Percentiles rank a stretch among this genome's conserved stretches.
Conservation (phyloP, 1,140 invertebrate genomes). For the Papilio polytes region DNA sequence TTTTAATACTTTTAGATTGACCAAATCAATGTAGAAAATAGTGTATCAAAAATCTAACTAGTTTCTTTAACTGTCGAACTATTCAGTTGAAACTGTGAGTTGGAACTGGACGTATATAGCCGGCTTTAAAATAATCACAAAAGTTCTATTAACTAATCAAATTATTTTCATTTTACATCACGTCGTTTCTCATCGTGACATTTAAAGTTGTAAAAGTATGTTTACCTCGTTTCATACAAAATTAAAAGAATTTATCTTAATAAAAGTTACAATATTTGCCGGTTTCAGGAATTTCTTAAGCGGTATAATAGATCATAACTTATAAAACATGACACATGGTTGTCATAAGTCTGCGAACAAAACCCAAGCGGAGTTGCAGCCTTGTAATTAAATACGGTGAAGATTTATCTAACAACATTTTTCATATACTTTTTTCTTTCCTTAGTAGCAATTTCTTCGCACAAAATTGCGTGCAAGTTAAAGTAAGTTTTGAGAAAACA, state of each 20-base stretch:
- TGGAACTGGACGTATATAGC: too few relatives aligned
- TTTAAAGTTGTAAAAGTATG: background rate
- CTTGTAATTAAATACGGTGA: conserved; percentile 24
- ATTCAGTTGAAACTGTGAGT: too few relatives aligned
- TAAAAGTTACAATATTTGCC: background rate
- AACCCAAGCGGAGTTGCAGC: conserved; percentile 8
- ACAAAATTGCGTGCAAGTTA: conserved; percentile 2
- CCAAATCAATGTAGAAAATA: too few relatives aligned
- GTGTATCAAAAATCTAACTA: too few relatives aligned
- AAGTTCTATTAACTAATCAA: background rate
- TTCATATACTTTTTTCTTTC: conserved; percentile 13
- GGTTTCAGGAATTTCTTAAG: conserved; percentile 6
- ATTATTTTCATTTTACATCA: background rate
- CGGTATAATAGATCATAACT: conserved; percentile 16
- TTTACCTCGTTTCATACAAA: background rate
- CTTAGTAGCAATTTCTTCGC: background rate
- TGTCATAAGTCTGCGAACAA: conserved; percentile 25
- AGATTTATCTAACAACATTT: conserved; percentile 25
- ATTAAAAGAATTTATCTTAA: conserved; percentile 1
- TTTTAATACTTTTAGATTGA: background rate
- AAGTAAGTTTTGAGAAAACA: background rate
- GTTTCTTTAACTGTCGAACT: too few relatives aligned
- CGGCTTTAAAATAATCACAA: background rate
- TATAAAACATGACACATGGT: conserved; percentile 24
- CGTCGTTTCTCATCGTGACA: background rate